Conservation (phyloP, 2,113 vertebrate species). For the Falco punctatus region DNA sequence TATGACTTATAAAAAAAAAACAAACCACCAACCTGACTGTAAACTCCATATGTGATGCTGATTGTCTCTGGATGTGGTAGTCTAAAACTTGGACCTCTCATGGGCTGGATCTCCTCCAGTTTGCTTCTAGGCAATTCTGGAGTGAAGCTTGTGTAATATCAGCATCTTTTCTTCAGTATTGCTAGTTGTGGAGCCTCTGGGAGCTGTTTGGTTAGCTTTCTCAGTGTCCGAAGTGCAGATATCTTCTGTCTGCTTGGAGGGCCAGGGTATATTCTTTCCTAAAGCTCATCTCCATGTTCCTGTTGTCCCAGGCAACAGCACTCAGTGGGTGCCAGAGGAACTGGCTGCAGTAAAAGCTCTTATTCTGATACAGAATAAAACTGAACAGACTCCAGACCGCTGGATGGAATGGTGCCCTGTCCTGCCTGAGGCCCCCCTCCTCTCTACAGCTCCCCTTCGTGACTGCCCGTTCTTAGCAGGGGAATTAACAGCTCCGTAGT, state of each 20-base stretch:
- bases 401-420: not conserved
- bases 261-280: not conserved
- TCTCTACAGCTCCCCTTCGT: not conserved
- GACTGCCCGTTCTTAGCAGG: accelerated
- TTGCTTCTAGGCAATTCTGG: not conserved
- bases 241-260: not conserved
- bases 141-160: not conserved
- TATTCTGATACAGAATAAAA: not conserved
- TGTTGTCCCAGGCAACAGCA: not conserved
- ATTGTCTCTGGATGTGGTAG: not conserved
- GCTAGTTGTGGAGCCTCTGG: not conserved
- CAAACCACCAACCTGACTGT: too few species aligned
- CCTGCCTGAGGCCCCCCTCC: not conserved
- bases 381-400: not conserved
- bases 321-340: not conserved
- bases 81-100: not conserved
- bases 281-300: not conserved
- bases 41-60: accelerated
- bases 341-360: not conserved
- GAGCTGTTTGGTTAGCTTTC: not conserved
- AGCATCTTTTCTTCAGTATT: not conserved
- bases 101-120: not conserved
- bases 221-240: not conserved
- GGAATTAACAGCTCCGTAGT: not conserved
- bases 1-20: not conserved